Evolutionary conservation across 2,888 invertebrate genomes (phyloP), one percentile per base, ranked within the genome.

Genomic region (Caradrina kadenii): DNA sequence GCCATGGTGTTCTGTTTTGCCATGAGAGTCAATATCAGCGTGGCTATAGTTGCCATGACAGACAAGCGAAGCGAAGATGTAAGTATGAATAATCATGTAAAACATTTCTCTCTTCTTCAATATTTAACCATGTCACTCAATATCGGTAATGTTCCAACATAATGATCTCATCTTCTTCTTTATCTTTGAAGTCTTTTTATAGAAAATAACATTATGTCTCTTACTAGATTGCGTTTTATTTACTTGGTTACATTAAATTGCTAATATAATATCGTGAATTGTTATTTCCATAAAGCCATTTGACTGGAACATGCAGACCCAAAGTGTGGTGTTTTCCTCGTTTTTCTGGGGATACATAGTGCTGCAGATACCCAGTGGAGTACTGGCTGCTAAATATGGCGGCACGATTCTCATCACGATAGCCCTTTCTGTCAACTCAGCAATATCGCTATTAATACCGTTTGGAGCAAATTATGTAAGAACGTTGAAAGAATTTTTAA

Each of bases 381-480:
- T 96, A 76, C 86, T 98, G 75, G 97, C 97, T 0, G 97, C 96
- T 71, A 95, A 93, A 55, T 96, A 97, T 86, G 98, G 98, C 4
- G 97, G 97, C 7, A 97, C 97, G 82, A 90, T 96, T 19, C 92
- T 98, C 7, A 84, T 96, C 26, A 89, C 94, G 0, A 73, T 83
- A 13, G 73, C 84, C 22, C 73, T 89, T 1, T 79, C 70, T 0
- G 68, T 87, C 1, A 86, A 91, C 11, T 61, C 73, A 2, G 50
- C 31, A 17, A 17, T 72, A 7, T 66, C 73, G 2, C 39, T 72
- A 1, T 6, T 61, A 5, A 66, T 61, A 61, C 73, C 73, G 19
- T 35, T 42, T 49, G 66, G 66, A 48, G 73, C 73, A 49, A 50
- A 73, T 22, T 52, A 66, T 53, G 72, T 73, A 39, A 73, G 72